Evolutionary conservation across 2,113 vertebrate species (phyloP).

Genomic region (Passer domesticus): DNA sequence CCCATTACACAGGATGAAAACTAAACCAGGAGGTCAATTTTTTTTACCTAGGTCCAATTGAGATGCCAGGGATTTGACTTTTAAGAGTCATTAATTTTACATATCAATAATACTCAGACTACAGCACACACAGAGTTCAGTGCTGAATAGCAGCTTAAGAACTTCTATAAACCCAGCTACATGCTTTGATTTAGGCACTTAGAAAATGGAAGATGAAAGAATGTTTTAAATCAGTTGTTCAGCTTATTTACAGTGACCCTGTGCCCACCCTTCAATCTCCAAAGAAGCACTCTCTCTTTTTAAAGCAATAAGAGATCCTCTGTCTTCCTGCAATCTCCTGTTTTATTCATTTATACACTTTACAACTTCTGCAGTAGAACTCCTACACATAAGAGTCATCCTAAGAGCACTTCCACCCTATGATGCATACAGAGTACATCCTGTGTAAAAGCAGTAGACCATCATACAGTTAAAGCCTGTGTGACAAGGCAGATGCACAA

Average conservation of each 20-base stretch:
- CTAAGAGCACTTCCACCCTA: constrained; percentile 13
- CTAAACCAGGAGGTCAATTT: not conserved
- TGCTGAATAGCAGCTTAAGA: not conserved
- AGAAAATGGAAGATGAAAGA: not conserved
- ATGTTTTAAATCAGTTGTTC: not conserved
- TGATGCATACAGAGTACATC: not conserved
- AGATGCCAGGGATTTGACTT: not conserved
- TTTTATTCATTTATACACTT: constrained; percentile 29
- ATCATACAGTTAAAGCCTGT: not conserved
- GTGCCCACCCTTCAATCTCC: not conserved
- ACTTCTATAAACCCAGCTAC: not conserved
- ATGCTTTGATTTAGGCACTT: not conserved
- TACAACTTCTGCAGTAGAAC: constrained; percentile 37
- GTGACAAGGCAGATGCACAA: not conserved
- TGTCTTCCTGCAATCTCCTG: not conserved
- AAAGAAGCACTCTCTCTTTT: not conserved
- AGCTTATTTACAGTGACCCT: not conserved
- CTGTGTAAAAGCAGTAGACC: not conserved
- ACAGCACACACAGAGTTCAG: not conserved
- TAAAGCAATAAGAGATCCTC: not conserved
- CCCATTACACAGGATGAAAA: not conserved
- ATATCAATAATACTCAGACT: not conserved
- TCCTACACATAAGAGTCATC: constrained; percentile 16
- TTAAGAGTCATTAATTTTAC: not conserved
- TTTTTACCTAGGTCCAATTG: not conserved